Evolutionary conservation across 2,888 invertebrate species (phyloP), one percentile per base, ranked within the genome.

Genomic region (Baronia brevicornis): DNA sequence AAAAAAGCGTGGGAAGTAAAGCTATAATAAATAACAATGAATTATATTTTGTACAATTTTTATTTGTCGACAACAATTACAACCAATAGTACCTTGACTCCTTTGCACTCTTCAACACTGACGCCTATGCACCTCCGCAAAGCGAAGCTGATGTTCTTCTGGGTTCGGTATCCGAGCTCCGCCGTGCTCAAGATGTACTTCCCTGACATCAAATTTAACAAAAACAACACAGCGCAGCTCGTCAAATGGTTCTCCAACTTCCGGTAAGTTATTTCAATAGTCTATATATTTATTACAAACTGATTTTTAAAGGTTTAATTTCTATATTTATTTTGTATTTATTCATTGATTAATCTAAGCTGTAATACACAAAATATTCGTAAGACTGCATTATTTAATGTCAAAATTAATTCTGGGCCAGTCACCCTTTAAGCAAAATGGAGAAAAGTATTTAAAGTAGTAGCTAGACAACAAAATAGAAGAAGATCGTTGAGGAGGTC

Each of bases 181-280:
- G 94, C 97, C 63, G 95, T 98, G 55, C 92, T 99, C 79, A 99
- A 99, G 89, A 96, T 97, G 92, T 99, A 97, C 90, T 99, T 99
- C 89, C 98, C 98, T 21, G 99, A 99, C 87, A 98, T 99, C 87
- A 97, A 97, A 82, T 99, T 99, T 90, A 99, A 99, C 90, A 99
- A 99, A 88, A 98, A 98, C 89, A 99, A 99, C 88, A 99, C 99
- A 52, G 99, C 99, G 67, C 99, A 99, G 88, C 93, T 99, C 77
- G 99, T 99, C 88, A 99, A 99, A 86, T 99, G 99, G 99, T 99
- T 99, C 92, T 98, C 98, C 70, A 99, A 99, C 84, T 99, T 99
- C 88, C 92, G 99, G 99, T 99, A 77, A 91, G 93, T 88, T 18
- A 15, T 30, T 45, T 37, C 38, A 36, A 33, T 28, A n/a, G n/a